phyloP scores from a whole-genome alignment of 1,140 invertebrate species.

The Caenorhabditis remanei region DNA sequence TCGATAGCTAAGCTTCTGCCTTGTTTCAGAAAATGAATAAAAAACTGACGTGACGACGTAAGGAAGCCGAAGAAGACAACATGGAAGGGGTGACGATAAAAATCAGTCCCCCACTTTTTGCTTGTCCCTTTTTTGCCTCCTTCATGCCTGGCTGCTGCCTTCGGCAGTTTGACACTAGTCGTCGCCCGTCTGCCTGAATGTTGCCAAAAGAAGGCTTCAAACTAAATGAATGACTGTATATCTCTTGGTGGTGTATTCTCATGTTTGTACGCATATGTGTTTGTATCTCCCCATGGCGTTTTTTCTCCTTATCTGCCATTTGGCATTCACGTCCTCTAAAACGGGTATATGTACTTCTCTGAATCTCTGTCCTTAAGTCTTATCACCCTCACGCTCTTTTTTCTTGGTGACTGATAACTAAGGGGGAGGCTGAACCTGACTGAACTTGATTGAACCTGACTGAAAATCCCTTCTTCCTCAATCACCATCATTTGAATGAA shows the following conservation, averaged over 20 bases:
- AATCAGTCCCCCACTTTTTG: slow-evolving; percentile 36
- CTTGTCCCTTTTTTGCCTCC: slow-evolving; percentile 4
- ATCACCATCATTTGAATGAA: not conserved
- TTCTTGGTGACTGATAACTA: not conserved
- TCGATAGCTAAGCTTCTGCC: not conserved
- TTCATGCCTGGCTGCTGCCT: slow-evolving; percentile 39
- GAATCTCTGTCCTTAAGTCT: slow-evolving; percentile 2
- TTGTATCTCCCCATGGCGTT: slow-evolving; percentile 15
- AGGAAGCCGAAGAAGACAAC: not conserved
- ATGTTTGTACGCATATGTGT: slow-evolving; percentile 54
- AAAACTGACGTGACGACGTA: not conserved
- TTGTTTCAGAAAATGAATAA: slow-evolving; percentile 31
- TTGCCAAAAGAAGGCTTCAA: slow-evolving; percentile 48
- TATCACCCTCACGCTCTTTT: not conserved
- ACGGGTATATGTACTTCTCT: slow-evolving; percentile 55
- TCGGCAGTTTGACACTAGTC: slow-evolving; percentile 52
- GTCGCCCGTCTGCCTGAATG: slow-evolving; percentile 31
- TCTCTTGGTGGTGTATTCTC: slow-evolving; percentile 44
- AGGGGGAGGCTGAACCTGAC: slow-evolving; percentile 1
- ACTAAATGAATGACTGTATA: slow-evolving; percentile 55
- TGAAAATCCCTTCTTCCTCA: slow-evolving; percentile 39
- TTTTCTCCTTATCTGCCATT: slow-evolving; percentile 32
- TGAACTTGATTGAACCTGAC: slow-evolving; percentile 54
- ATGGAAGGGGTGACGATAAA: slow-evolving; percentile 10
- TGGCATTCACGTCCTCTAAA: slow-evolving; percentile 43